Evolutionary conservation across 2,113 vertebrate genomes (phyloP), one percentile per base, ranked within the genome.

Genomic region (Lathamus discolor): DNA sequence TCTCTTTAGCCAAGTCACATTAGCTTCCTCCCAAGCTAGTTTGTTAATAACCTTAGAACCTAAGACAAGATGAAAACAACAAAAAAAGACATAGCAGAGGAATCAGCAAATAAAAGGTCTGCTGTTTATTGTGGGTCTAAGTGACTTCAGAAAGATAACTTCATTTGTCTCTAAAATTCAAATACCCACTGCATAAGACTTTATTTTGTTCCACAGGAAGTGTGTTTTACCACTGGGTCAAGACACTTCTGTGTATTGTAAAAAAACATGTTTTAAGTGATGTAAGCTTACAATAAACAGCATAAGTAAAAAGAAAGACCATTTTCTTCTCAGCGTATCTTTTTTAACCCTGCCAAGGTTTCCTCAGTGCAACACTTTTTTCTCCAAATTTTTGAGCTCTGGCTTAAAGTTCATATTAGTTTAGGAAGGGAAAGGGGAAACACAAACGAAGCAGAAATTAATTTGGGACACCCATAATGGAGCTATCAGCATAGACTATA

Each of bases 41-140:
- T 57, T 59, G 10, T 63, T 68, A 81, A 73, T 48, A 81, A 78
- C 64, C 25, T 68, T 43, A n/a, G 24, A 70, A 37, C 61, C n/a
- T 52, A 64, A 55, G 31, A 72, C 8, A 89, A 57, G 59, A 63
- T 29, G 67, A 69, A 94, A 89, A 43, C 63, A 86, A 85, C 52
- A 57, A 79, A 79, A 83, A 89, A 59, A 84, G 41, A 62, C 74
- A 76, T 66, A 91, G 62, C 44, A 92, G 63, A 90, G 17, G 25
- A 90, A 79, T 64, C 84, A 63, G 92, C 95, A 94, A 93, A 92
- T 78, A 79, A 91, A 88, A 0, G 1, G 76, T 87, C 63, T 89
- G 94, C 93, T 87, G 79, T 96, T 96, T 97, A 97, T 96, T 97
- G 41, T 92, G 83, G 54, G 75, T 94, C 69, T 89, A 90, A 69